phyloP scores from a whole-genome alignment of 2,797 vertebrate genomes.

The Pangasius sanitwongsei region DNA sequence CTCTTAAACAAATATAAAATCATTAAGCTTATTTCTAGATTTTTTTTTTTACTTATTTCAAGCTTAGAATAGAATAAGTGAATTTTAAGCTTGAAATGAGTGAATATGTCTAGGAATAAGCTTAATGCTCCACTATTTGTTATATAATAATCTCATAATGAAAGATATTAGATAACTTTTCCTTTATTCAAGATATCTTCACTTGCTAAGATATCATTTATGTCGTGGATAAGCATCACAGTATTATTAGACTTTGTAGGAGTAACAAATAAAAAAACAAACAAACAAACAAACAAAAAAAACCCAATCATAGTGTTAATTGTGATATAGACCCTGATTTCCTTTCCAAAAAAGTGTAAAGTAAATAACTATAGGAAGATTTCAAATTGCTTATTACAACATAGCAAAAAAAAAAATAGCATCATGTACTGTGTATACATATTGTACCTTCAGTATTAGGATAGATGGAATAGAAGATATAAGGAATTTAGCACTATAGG shows the following conservation, averaged over 20 bases:
- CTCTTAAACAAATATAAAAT: neutral
- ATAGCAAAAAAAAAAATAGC: neutral
- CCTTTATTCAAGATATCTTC: neutral
- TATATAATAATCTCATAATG: neutral
- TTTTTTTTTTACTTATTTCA: neutral
- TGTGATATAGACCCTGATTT: neutral
- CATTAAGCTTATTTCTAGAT: neutral
- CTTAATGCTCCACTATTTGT: neutral
- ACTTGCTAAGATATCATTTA: neutral
- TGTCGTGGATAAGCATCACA: neutral
- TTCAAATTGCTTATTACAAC: neutral
- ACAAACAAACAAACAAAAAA: neutral
- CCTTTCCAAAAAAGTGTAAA: neutral
- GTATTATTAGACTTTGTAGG: neutral
- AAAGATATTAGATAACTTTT: neutral
- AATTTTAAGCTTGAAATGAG: neutral
- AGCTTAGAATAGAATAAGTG: neutral
- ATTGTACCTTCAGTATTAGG: neutral
- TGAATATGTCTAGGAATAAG: neutral
- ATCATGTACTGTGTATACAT: neutral
- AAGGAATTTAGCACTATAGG: neutral
- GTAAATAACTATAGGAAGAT: neutral
- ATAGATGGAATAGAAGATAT: neutral
- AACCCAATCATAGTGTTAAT: too few relatives aligned
- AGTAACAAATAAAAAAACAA: neutral